Percentiles rank a stretch among this genome's conserved stretches.
These are phyloP conservation scores for Meloidogyne exigua DNA, from an alignment of 1,140 invertebrate genomes.

Conservation along the genomic window DNA sequence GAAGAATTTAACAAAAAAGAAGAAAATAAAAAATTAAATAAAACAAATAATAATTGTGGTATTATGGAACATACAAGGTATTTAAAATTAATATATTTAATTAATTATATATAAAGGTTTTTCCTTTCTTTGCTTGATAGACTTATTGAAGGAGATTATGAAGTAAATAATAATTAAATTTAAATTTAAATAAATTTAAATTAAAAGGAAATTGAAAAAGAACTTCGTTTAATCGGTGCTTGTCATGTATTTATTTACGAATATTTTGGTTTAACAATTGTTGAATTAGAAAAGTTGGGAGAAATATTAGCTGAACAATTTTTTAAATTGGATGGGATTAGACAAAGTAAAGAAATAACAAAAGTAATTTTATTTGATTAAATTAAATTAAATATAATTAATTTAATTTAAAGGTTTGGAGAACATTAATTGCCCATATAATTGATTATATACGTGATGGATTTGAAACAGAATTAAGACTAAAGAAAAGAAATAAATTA, in stretches of 20 bases:
- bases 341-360: conserved; percentile 36
- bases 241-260: conserved; percentile 32
- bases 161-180: neutral
- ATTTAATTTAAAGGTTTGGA: conserved; percentile 16
- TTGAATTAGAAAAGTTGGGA: conserved; percentile 30
- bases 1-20: too few species aligned
- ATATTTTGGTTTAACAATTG: conserved; percentile 19
- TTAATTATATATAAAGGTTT: conserved; percentile 1
- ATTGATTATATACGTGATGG: conserved; percentile 32
- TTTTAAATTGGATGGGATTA: conserved; percentile 38
- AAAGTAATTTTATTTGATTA: conserved; percentile 17
- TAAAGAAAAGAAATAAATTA: conserved; percentile 16
- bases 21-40: neutral
- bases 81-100: neutral
- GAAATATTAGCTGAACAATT: conserved; percentile 33
- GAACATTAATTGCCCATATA: conserved; percentile 34
- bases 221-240: conserved; percentile 31
- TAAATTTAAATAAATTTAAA: neutral
- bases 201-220: conserved; percentile 25
- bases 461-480: conserved; percentile 28
- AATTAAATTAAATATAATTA: neutral
- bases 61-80: conserved; percentile 15
- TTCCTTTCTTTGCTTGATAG: conserved; percentile 32
- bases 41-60: conserved; percentile 13
- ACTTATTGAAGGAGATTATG: conserved; percentile 33